Evolutionary conservation across 2,113 vertebrate genomes (phyloP).

Genomic region (Neotoma lepida): DNA sequence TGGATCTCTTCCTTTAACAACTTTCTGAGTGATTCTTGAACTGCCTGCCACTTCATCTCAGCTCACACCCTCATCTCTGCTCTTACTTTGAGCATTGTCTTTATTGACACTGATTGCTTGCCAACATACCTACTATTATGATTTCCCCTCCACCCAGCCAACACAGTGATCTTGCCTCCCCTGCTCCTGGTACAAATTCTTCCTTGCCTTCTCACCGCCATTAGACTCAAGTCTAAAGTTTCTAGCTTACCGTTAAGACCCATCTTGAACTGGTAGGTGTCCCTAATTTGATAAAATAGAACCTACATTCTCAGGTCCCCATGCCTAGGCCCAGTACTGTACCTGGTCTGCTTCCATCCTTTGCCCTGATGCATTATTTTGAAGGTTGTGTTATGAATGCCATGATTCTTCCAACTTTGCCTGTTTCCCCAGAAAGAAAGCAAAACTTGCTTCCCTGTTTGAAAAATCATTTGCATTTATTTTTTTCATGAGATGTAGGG

Average conservation of each 20-base stretch:
- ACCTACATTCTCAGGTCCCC: not conserved
- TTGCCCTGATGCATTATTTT: not conserved
- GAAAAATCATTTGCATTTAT: not conserved
- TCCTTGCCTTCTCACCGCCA: slow-evolving; percentile 8
- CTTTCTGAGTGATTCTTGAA: not conserved
- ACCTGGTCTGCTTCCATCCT: not conserved
- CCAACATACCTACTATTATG: not conserved
- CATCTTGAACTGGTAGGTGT: not conserved
- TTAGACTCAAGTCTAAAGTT: not conserved
- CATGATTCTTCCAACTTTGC: not conserved
- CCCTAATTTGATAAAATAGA: fast-evolving
- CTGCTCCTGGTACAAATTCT: not conserved
- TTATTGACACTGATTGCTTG: not conserved
- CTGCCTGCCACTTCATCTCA: not conserved
- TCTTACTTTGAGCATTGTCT: not conserved
- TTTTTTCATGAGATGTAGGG: not conserved
- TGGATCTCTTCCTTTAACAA: not conserved
- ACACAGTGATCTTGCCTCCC: slow-evolving; percentile 48
- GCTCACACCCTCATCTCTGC: not conserved
- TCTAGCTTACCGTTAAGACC: not conserved
- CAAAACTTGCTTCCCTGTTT: not conserved
- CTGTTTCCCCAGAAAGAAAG: not conserved
- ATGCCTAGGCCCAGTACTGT: not conserved
- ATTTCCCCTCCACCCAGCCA: not conserved
- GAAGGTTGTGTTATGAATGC: not conserved